Base-by-base conservation (phyloP, 2,113 vertebrate genomes). In the Marcusenius ussheri region DNA sequence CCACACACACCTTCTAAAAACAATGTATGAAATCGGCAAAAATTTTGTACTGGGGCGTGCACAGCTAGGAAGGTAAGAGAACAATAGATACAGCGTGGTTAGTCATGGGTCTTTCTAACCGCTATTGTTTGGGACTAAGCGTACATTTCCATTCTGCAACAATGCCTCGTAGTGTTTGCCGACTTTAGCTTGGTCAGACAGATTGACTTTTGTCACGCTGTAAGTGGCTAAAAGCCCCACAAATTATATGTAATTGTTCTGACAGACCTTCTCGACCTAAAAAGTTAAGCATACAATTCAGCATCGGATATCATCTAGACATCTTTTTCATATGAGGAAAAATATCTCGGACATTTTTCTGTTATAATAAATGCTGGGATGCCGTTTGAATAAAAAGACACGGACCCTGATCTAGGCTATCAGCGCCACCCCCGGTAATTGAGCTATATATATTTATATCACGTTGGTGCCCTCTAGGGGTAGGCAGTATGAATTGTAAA, bases 131-230 rank as follows among this genome's bases (percentile, higher is more conserved):
- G 80, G 4, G 45, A 62, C 84, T 90, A 45, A 90, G 53, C 19
- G 42, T 62, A 90, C 31, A 58, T 87, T 45, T 70, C 84, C 58
- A 87, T 90, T 56, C 84, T 39, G 42, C 10, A 66, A 87, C 85
- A 88, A 88, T 77, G 85, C 45, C 31, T 35, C 19, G 62, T 51
- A 90, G 66, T 90, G 89, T 90, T 27, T 74, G 42, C 47, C 84
- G 83, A 74, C 42, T 87, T 58, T 27, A 87, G 62, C 62, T 87
- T 39, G 89, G 62, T 87, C 89, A 87, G 84, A 90, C 56, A 89
- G 42, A 89, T 89, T 89, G 80, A 90, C 89, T 70, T 90, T 90
- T 90, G 89, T 90, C 27, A 87, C 45, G 39, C 47, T 90, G 56
- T 70, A 58, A 87, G 84, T n/a, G 45, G 84, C 47, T 58, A 50